Evolutionary conservation across 1,140 invertebrate genomes (phyloP), one percentile per base, ranked within the genome.

Genomic region (Drosophila willistoni): DNA sequence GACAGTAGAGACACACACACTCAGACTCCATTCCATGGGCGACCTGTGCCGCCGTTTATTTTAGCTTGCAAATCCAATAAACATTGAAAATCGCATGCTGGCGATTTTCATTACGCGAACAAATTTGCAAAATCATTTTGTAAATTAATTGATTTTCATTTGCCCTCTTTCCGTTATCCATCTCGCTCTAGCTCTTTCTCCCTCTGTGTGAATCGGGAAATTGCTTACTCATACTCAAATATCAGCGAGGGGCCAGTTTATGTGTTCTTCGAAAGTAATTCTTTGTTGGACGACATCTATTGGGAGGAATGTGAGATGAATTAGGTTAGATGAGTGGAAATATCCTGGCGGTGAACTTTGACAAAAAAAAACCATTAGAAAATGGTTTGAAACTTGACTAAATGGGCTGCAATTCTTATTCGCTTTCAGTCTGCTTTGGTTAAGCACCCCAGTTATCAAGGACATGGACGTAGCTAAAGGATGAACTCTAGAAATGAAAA

Each of bases 101-200:
- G 64, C 71, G 64, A 67, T 71, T 78, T 71, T 76, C 65, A 73
- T 73, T 73, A 77, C 72, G 64, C 69, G 3, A n/a, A 60, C 79
- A 75, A 89, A 89, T 74, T 77, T 81, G 84, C 84, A 73, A 77
- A 65, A 72, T 89, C 84, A 89, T 74, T 51, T 51, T 89, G 77
- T 44, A 74, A 59, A 44, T 81, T 89, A 89, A 89, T 87, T 89
- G 84, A 89, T 89, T 89, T 85, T 75, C 65, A 79, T 89, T 77
- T 81, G 67, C 74, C 44, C 44, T 51, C 44, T 51, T 22, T 51
- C 44, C 44, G 44, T 51, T 51, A 9, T 22, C 7, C 0, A 1
- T 51, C 44, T 51, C 44, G 7, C 1, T 51, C 17, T 44, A 1
- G 14, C 42, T 44, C 2, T 17, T 7, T 44, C 3, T 42, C 41